These are phyloP conservation scores for Eurytoma adleriae DNA, from an alignment of 2,888 invertebrate genomes.

Conservation along the genomic window DNA sequence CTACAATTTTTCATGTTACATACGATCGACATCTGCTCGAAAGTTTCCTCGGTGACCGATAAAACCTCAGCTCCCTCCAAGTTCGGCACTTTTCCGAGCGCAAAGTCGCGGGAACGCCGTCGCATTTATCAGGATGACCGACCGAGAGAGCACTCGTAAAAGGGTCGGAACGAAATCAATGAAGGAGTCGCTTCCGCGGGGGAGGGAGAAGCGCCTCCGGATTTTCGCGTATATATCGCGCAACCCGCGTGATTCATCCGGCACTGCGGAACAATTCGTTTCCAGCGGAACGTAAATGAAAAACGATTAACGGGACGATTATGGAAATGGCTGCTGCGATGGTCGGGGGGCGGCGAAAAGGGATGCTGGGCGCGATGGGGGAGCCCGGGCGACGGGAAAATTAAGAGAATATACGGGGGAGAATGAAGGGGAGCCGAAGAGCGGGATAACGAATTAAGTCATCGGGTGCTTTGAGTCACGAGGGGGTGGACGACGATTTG, in stretches of 20 bases:
- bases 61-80: too few relatives aligned
- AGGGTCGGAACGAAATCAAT: too few relatives aligned
- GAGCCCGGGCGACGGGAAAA: slow-evolving; percentile 18
- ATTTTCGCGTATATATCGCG: too few relatives aligned
- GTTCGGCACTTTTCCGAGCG: too few relatives aligned
- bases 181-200: too few relatives aligned
- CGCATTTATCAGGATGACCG: too few relatives aligned
- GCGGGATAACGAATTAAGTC: slow-evolving; percentile 1
- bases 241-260: slow-evolving; percentile 3
- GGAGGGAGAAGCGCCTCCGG: too few relatives aligned
- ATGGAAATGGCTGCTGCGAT: slow-evolving; percentile 7
- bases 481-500: not conserved
- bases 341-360: not conserved
- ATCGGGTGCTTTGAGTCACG: not conserved
- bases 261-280: slow-evolving; percentile 13
- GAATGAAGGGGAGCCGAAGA: not conserved
- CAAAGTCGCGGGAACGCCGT: too few relatives aligned
- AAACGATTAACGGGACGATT: slow-evolving; percentile 12
- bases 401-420: slow-evolving; percentile 8
- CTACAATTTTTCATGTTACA: too few relatives aligned
- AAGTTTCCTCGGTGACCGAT: too few relatives aligned
- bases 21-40: too few relatives aligned
- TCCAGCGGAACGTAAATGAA: not conserved
- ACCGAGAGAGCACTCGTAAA: too few relatives aligned
- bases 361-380: not conserved